Percentiles rank a stretch among this genome's conserved stretches.
Conservation (phyloP, 2,113 vertebrate genomes). For the Oriolus oriolus region DNA sequence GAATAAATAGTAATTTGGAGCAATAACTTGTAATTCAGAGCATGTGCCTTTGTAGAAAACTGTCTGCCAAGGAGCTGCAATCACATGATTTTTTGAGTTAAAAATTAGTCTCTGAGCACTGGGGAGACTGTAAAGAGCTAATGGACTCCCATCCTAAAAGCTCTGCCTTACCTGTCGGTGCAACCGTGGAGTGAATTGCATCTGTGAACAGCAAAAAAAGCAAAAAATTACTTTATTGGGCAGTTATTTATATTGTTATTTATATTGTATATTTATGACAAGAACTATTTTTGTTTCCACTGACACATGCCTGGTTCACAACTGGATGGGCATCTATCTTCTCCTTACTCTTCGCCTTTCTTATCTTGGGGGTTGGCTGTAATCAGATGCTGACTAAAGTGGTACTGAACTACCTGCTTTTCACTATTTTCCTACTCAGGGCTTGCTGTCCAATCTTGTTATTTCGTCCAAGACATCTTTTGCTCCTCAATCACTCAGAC, state of each 20-base stretch:
- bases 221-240: not conserved
- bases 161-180: not conserved
- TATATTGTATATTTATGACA: not conserved
- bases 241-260: not conserved
- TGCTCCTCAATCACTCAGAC: rapidly evolving
- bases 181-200: rapidly evolving
- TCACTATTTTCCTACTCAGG: not conserved
- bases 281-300: not conserved
- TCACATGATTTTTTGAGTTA: not conserved
- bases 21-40: not conserved
- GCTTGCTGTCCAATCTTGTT: not conserved
- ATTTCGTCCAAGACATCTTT: not conserved
- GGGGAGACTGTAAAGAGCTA: not conserved
- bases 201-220: not conserved
- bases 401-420: not conserved
- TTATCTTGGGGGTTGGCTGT: not conserved
- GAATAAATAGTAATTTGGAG: not conserved
- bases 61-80: not conserved
- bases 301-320: not conserved
- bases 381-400: not conserved
- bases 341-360: not conserved
- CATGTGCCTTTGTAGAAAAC: not conserved
- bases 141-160: not conserved
- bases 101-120: not conserved
- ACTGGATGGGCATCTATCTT: not conserved